Evolutionary conservation across 2,888 invertebrate genomes (phyloP), one percentile per base, ranked within the genome.

Genomic region (Cryptocephalus moraei): DNA sequence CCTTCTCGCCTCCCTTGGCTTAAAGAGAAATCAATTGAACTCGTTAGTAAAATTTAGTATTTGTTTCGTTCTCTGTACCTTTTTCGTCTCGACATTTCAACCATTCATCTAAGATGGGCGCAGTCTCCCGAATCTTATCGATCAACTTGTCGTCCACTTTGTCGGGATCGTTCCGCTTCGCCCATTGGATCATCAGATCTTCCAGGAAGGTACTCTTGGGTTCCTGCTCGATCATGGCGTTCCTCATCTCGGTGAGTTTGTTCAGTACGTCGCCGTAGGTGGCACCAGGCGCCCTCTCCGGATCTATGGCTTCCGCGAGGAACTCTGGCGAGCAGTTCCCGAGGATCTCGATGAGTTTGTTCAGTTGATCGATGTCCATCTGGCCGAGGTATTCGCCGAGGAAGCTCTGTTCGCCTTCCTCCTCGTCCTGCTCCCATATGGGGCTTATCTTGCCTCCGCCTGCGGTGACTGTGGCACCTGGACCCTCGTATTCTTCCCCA

Each of bases 121-220:
- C 58, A n/a, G 58, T 57, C 46, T 60, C 55, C 14, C 60, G 59
- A 14, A 66, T 65, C 48, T 61, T 61, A 9, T 57, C 51, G n/a
- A 59, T 43, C 8, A 64, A 44, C 12, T 52, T 48, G 9, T 59
- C 55, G 46, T 62, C 55, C 1, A 65, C 58, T 22, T 59, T 49
- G 2, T 63, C 59, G 1, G 63, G 63, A 9, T 61, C 58, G 44
- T 60, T 62, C 32, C 49, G 50, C 38, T 49, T 49, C 0, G 62
- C 63, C 66, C 66, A 66, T 8, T 61, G 57, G 8, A 59, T 51
- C 53, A 66, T 54, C 11, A 58, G 51, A 14, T 61, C 45, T 48
- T 63, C 63, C 39, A 66, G 45, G 36, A 50, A 45, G 1, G 53
- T 41, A 45, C 54, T 52, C 36, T 47, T 49, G n/a, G 41, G 44